These are phyloP conservation scores for Hepsetus odoe DNA, from an alignment of 2,113 vertebrate genomes.

Conservation along the genomic window DNA sequence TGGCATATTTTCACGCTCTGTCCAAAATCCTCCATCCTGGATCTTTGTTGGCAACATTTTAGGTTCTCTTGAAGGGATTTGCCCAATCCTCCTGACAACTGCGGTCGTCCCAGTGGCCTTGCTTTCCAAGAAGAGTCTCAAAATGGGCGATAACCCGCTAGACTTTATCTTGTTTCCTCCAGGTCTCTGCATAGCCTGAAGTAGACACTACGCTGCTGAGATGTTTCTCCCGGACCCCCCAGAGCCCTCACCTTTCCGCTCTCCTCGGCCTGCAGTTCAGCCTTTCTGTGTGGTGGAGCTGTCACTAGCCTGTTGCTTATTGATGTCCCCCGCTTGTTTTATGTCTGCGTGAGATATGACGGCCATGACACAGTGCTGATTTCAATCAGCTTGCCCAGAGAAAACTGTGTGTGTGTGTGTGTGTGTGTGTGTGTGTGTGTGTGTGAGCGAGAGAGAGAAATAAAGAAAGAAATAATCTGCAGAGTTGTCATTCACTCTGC, in stretches of 20 bases:
- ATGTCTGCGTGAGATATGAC: slow-evolving; percentile 96
- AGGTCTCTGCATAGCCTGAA: slow-evolving; percentile 88
- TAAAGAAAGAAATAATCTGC: slow-evolving; percentile 50
- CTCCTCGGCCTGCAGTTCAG: slow-evolving; percentile 85
- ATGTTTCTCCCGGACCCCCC: slow-evolving; percentile 87
- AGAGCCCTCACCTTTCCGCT: slow-evolving; percentile 93
- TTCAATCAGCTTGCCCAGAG: slow-evolving; percentile 88
- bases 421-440: slow-evolving; percentile 31
- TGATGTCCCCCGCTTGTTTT: slow-evolving; percentile 99
- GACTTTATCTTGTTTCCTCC: slow-evolving; percentile 97
- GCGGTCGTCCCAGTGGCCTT: slow-evolving; percentile 79
- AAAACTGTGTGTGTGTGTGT: slow-evolving; percentile 35
- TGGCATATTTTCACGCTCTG: background rate
- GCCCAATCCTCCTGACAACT: slow-evolving; percentile 65
- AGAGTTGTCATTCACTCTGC: slow-evolving; percentile 73
- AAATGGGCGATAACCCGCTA: slow-evolving; percentile 96
- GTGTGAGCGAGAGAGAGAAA: slow-evolving; percentile 11
- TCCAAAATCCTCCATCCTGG: slow-evolving; percentile 15
- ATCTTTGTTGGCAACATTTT: background rate
- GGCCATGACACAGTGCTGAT: slow-evolving; percentile 95
- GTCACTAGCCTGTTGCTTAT: slow-evolving; percentile 99
- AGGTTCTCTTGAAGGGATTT: slow-evolving; percentile 2
- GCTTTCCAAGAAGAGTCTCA: slow-evolving; percentile 83
- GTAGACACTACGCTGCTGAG: slow-evolving; percentile 92
- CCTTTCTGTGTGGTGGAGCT: slow-evolving; percentile 87